Evolutionary conservation across 2,113 vertebrate genomes (phyloP), one percentile per base, ranked within the genome.

Genomic region (Andinoacara biseriatus): DNA sequence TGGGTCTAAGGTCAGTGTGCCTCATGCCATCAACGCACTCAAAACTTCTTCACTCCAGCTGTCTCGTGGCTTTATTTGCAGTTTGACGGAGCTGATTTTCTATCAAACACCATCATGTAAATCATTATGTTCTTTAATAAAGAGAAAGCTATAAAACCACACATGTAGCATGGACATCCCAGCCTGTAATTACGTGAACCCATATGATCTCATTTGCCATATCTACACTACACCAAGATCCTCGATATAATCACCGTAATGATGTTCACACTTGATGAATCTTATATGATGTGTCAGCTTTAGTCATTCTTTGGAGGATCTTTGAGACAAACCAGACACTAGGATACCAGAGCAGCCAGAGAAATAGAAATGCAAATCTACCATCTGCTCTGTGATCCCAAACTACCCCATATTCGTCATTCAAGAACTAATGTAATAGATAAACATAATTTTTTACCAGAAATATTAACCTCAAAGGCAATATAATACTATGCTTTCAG

Each of bases 291-390:
- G 54, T 83, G 65, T 76, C 40, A 58, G 52, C 63, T 81, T 67
- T 56, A 56, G 62, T 60, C 31, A 24, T 72, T 35, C 69, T 77
- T 76, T 74, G 24, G 40, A 74, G 26, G 77, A 26, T 38, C 10
- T 40, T 83, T 58, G 65, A 82, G 80, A 87, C 74, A 89, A 89
- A 86, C 56, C 65, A 89, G 57, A 87, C 67, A 79, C 40, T 81
- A 81, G 89, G 93, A 93, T 81, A 85, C 91, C 89, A 89, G 77
- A 93, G 91, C 89, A 90, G 79, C 83, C 84, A 78, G 80, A 86
- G 84, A 94, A 92, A 93, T 90, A 84, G 43, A 94, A 94, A 95
- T 95, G 94, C 90, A 95, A 96, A 96, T 96, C 93, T 78, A 89
- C 96, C 95, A 95, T 95, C 92, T 95, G 94, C 86, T 93, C 88